Conservation (phyloP, 2,113 vertebrate genomes). For the Pelecanus crispus region DNA sequence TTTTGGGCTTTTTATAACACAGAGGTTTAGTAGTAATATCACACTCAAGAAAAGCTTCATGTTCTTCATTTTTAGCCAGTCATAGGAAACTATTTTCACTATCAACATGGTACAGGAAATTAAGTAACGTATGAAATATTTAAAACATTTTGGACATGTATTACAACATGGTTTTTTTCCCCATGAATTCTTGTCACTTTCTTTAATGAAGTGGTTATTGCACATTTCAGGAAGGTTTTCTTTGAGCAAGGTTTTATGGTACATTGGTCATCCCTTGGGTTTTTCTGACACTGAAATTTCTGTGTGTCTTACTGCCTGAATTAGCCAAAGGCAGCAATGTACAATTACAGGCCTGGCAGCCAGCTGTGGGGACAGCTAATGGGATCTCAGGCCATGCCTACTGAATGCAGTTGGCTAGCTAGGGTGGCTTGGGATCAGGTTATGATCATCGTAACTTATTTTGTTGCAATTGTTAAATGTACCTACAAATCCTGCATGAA, state of each 20-base stretch:
- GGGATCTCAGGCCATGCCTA: neutral
- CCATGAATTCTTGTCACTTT: neutral
- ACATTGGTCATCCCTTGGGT: neutral
- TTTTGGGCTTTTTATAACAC: neutral
- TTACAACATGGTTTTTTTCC: no score
- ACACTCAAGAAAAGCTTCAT: neutral
- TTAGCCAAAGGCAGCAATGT: neutral
- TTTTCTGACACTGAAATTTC: neutral
- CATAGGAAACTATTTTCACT: neutral
- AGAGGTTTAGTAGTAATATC: neutral
- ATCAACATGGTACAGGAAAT: neutral
- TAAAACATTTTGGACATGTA: neutral
- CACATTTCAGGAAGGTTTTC: neutral
- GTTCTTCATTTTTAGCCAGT: neutral
- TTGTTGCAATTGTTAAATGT: neutral
- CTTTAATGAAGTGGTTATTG: neutral
- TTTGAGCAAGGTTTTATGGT: neutral
- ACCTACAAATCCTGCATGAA: neutral
- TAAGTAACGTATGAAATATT: neutral
- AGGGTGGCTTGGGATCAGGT: neutral
- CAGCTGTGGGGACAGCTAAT: neutral
- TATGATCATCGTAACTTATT: neutral
- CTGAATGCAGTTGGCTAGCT: neutral
- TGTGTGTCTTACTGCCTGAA: neutral
- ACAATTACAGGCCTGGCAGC: neutral